Evolutionary conservation across 2,888 invertebrate genomes (phyloP), one percentile per base, ranked within the genome.

Genomic region (Gisinianus flammeolus): DNA sequence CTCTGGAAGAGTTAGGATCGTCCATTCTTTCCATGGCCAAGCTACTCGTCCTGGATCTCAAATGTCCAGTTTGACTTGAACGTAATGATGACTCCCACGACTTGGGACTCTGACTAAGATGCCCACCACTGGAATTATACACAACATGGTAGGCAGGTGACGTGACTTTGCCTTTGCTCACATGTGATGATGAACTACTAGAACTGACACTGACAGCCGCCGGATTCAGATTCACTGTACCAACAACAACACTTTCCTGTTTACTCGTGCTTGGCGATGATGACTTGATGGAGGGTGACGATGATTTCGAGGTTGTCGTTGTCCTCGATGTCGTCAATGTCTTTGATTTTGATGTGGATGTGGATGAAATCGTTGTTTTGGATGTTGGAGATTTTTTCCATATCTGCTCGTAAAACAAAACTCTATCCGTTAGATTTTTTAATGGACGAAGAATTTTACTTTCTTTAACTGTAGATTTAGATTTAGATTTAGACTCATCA

Each of bases 381-480:
- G n/a, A n/a, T 22, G n/a, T 24, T 3, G 22, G 58, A n/a, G 58
- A 24, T 62, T 62, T 62, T 62, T 62, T 62, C 62, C 62, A 62
- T 24, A 62, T 26, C 62, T 28, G 62, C 62, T 62, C 62, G 28
- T 26, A 62, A 62, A 26, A 62, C 26, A 26, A 62, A 62, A 62
- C 62, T 24, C 62, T 22, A 24, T 62, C 62, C 26, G 24, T 62
- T 62, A 62, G 26, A 24, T 62, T 62, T 12, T 24, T 62, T 24
- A 62, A 24, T 62, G 62, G 62, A 62, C 62, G 62, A 26, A 6
- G 22, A n/a, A n/a, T n/a, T n/a, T 56, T 56, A 56, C 56, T 56
- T n/a, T 56, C n/a, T 56, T 56, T 56, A n/a, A n/a, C n/a, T n/a
- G n/a, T n/a, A n/a, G n/a, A n/a, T n/a, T n/a, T n/a, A n/a, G n/a